Evolutionary conservation across 2,113 vertebrate species (phyloP), one percentile per base, ranked within the genome.

Genomic region (Apaloderma vittatum): DNA sequence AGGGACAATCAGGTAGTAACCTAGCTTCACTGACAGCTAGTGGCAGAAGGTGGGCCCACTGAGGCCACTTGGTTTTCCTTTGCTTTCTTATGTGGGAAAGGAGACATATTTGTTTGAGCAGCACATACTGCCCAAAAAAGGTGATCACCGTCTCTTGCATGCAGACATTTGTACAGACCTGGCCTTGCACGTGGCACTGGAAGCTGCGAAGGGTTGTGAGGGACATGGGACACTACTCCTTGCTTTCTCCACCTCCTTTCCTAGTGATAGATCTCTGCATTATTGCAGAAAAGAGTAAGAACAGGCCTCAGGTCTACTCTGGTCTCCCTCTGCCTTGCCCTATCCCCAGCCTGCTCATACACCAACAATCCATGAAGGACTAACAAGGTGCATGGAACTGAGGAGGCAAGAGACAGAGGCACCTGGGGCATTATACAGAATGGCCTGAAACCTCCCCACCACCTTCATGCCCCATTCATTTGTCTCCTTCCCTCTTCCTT

Each of bases 121-220:
- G n/a, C 23, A 48, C 21, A 29, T 55, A 4, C 6, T 65, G 19
- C n/a, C 23, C 1, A 0, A 0, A 52, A 72, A 83, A 65, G 16
- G 5, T 21, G 2, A 46, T 55, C 12, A 71, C 48, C 57, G n/a
- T 21, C n/a, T 61, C 40, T n/a, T 92, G 20, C 18, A 15, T 30
- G 27, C n/a, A 66, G 40, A 57, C 8, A 61, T 12, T 6, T 74
- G 17, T 32, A 79, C 9, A 32, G 29, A 72, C 2, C 9, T 15
- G 5, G 30, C 19, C 55, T 73, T 89, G 20, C 8, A 70, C 14
- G 22, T 84, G 45, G 32, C 65, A 54, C 36, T 90, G 51, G n/a
- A 87, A 78, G 16, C 9, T 62, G 21, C 66, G 26, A 12, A 71
- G 30, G 5, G 3, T 9, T 32, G 27, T 73, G 40, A 70, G 6